Percentiles rank a stretch among this genome's conserved stretches.
phyloP scores from a whole-genome alignment of 1,140 invertebrate genomes.

The Rhysida immarginata region DNA sequence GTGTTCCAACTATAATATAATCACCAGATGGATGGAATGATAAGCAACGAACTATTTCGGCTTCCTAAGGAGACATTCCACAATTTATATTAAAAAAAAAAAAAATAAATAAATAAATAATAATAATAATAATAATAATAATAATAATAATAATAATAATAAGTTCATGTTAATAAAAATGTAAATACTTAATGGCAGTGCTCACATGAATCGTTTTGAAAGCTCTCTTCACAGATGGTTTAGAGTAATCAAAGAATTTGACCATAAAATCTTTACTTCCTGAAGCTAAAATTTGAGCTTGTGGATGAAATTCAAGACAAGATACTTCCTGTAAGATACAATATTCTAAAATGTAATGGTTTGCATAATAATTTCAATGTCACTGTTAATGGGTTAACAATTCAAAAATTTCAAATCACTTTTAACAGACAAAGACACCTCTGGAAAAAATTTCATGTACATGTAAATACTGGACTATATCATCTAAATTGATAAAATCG shows the following conservation, averaged over 20 bases:
- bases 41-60: conserved; percentile 70
- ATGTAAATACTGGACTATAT: no score
- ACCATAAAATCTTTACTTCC: conserved; percentile 86
- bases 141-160: background rate
- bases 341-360: no score
- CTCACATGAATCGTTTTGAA: conserved; percentile 70
- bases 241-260: conserved; percentile 94
- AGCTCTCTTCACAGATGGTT: conserved; percentile 94
- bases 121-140: background rate
- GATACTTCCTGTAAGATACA: conserved; percentile 79
- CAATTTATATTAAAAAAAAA: background rate
- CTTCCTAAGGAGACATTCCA: conserved; percentile 60
- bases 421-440: no score
- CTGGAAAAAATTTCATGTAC: no score
- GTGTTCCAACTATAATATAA: conserved; percentile 79
- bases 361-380: no score
- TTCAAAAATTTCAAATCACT: no score
- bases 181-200: background rate
- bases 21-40: conserved; percentile 92
- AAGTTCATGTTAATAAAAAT: background rate
- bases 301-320: conserved; percentile 89
- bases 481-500: no score
- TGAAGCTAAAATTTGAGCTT: conserved; percentile 78
- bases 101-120: background rate
- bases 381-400: no score